phyloP scores from a whole-genome alignment of 2,888 invertebrate genomes.

The Nephrotoma appendiculata region DNA sequence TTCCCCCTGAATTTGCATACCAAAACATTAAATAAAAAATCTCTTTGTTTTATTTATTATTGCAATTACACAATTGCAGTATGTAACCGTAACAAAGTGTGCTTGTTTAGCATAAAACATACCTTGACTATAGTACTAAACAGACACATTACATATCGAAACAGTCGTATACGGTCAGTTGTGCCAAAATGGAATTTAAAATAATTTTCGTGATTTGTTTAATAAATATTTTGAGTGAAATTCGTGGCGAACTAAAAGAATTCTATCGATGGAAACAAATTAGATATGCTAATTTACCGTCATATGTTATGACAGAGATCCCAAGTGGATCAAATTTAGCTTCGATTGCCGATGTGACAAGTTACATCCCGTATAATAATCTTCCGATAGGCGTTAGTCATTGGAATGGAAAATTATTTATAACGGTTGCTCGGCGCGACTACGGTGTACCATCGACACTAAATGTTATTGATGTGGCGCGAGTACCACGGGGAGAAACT shows the following conservation, averaged over 20 bases:
- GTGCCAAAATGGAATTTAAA: not conserved
- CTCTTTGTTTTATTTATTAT: not conserved
- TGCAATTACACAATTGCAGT: not conserved
- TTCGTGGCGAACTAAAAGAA: conserved; percentile 21
- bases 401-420: conserved; percentile 14
- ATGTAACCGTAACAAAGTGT: not conserved
- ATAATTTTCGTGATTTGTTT: not conserved
- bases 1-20: not conserved
- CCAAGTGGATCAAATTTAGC: not conserved
- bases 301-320: not conserved
- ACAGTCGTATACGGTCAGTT: not conserved
- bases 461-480: conserved; percentile 33
- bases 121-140: not conserved
- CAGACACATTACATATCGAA: not conserved
- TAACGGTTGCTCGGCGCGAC: conserved; percentile 46
- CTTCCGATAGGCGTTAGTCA: conserved; percentile 29
- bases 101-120: not conserved
- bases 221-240: not conserved
- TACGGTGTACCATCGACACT: conserved; percentile 46
- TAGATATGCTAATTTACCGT: conserved; percentile 18
- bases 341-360: not conserved
- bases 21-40: not conserved
- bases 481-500: not conserved
- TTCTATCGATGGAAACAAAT: conserved; percentile 30
- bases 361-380: conserved; percentile 28